Evolutionary conservation across 1,140 invertebrate genomes (phyloP), one percentile per base, ranked within the genome.

Genomic region (Drosophila gunungcola): DNA sequence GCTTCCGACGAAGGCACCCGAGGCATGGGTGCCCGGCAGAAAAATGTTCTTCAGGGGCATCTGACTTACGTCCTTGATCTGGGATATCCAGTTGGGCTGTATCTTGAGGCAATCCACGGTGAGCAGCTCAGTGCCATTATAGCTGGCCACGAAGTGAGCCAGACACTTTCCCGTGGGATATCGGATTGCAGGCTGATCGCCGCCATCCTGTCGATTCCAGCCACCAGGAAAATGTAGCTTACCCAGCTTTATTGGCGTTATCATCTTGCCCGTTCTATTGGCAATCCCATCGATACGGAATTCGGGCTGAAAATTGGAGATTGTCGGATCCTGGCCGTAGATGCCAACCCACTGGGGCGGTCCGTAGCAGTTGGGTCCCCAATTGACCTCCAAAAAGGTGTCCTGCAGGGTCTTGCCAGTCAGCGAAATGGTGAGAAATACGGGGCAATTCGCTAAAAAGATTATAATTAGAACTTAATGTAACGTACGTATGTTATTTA

Each of bases 1-100:
- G 65, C 76, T 80, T 16, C 92, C 89, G 3, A 93, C 82, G 78
- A 94, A 95, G 48, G 94, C 94, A 3, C 94, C 95, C 3, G 95
- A 95, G 77, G 96, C 95, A 80, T 96, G 95, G 0, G 95, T 95
- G 0, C 95, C 91, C 0, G 91, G 92, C 67, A 92, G 73, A 27
- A 92, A 91, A 38, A 92, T 64, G 3, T 72, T 58, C 57, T 89
- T 92, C 2, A 92, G 49, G 7, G 88, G 88, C 68, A 91, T 63
- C 4, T 45, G 46, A 0, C 36, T 72, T 0, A 90, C 67, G 32
- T 90, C 60, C 75, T 85, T 94, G 48, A 94, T 88, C 52, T 94
- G 93, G 43, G 93, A 91, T 95, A 96, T 95, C 95, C 95, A 96
- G 39, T 93, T 94, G 0, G 95, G 95, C 75, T 94, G 93, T 11